phyloP scores from a whole-genome alignment of 2,888 invertebrate genomes.

The Epinotia demarniana region DNA sequence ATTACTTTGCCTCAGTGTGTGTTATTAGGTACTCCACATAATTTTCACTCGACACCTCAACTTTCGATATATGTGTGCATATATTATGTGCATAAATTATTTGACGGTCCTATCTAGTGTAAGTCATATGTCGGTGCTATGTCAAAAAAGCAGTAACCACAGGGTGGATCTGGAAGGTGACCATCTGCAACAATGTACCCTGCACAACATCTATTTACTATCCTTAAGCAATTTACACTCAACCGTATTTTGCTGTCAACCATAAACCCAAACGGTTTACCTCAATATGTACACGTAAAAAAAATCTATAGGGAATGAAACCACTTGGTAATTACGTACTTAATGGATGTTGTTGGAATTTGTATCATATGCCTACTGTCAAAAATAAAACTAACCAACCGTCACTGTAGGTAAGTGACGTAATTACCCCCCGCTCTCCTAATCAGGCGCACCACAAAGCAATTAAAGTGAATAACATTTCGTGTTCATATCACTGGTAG shows the following conservation, averaged over 20 bases:
- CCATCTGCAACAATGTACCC: too few species aligned
- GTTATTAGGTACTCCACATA: conserved; percentile 1
- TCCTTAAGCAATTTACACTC: too few species aligned
- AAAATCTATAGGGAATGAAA: not conserved
- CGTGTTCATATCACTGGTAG: conserved; percentile 66
- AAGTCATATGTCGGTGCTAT: too few species aligned
- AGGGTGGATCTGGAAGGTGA: too few species aligned
- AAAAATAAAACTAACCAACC: not conserved
- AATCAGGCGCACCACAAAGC: conserved; percentile 31
- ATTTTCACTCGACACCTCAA: not conserved
- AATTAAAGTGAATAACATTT: conserved; percentile 37
- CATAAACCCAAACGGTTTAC: too few species aligned
- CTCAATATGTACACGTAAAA: too few species aligned
- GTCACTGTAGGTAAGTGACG: not conserved
- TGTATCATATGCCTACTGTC: not conserved
- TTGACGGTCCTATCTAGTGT: too few species aligned
- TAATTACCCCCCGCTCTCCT: not conserved
- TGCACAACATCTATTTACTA: too few species aligned
- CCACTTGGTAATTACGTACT: not conserved
- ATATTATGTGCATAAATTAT: too few species aligned
- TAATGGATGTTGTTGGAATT: too few species aligned
- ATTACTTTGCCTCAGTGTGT: conserved; percentile 10
- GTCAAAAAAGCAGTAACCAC: too few species aligned
- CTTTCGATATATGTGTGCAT: not conserved
- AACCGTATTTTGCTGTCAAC: too few species aligned